Conservation (phyloP, 2,888 invertebrate genomes). For the Scaptomyza parva region DNA sequence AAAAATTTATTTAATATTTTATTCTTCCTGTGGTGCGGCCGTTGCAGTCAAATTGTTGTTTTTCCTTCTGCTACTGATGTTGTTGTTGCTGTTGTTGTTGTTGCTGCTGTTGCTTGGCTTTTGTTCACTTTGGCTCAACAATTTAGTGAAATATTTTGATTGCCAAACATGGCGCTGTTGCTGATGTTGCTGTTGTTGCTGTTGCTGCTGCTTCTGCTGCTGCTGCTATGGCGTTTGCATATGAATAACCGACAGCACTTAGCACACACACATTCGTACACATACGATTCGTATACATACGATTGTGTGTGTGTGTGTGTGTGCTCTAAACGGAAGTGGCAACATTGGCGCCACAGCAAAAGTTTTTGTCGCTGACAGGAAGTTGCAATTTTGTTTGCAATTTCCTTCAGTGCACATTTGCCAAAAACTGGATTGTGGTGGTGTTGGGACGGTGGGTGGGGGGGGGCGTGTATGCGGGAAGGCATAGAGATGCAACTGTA, state of each 20-base stretch:
- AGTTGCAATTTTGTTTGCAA: constrained; percentile 84
- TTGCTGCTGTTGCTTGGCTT: constrained; percentile 43
- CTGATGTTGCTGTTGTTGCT: not conserved
- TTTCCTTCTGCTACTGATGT: constrained; percentile 25
- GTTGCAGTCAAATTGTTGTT: constrained; percentile 45
- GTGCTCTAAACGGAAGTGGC: constrained; percentile 76
- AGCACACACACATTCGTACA: constrained; percentile 49
- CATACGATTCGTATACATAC: constrained; percentile 16
- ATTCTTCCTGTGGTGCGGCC: constrained; percentile 58
- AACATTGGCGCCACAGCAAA: constrained; percentile 81
- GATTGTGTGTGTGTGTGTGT: constrained; percentile 21
- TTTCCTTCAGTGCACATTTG: constrained; percentile 79
- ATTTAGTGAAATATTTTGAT: constrained; percentile 81
- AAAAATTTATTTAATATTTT: constrained; percentile 75
- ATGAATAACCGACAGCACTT: constrained; percentile 81
- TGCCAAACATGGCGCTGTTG: constrained; percentile 70
- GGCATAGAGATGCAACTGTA: constrained; percentile 30
- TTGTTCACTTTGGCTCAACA: constrained; percentile 67
- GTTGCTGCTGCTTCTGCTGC: constrained; percentile 30
- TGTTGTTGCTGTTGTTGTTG: constrained; percentile 26
- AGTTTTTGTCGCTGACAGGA: constrained; percentile 82
- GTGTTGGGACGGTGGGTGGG: not conserved
- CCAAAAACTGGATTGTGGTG: constrained; percentile 22
- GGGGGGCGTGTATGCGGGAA: not conserved
- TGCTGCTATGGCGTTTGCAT: constrained; percentile 69